Evolutionary conservation across 2,888 invertebrate genomes (phyloP), one percentile per base, ranked within the genome.

Genomic region (Nomada ferruginata): DNA sequence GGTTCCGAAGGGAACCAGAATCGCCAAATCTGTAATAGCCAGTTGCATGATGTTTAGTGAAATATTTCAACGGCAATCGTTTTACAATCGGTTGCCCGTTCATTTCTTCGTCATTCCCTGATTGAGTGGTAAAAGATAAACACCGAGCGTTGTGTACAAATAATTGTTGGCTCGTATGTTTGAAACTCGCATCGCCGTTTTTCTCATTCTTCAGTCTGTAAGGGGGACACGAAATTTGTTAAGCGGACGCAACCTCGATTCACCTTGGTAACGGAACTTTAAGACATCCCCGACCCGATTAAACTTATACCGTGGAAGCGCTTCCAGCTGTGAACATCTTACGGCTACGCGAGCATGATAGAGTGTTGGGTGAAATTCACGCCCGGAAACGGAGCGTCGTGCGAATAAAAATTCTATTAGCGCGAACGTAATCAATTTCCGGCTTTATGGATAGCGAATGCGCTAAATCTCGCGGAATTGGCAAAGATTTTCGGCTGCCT

Each of bases 381-480:
- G 18, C 11, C 15, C 36, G 69, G 26, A 64, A 55, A 63, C n/a
- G 9, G 52, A 23, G 63, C 69, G 60, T 73, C 72, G 57, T 36
- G 26, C 36, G 74, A 79, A 74, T 81, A 81, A 81, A 81, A 81
- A 79, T 81, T 74, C 80, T 79, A 79, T 79, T 79, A 81, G 81
- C 80, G 50, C 55, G 65, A 47, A 65, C 74, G 80, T 74, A 61
- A 81, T 79, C 81, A 79, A 81, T 81, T 74, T 65, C 65, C 72
- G 66, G 79, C 71, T 78, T 77, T 80, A 80, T 52, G 71, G 79
- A 72, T 57, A 66, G 44, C 79, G 79, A 47, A 42, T 15, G 55
- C 79, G 79, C 66, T 80, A 80, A 80, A 80, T 80, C 72, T 72
- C 72, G 72, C 63, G 47, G 52, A 80, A 79, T 80, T 73, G 79